Percentiles rank a stretch among this genome's conserved stretches.
Conservation (phyloP, 2,888 invertebrate genomes). For the Chrysina gloriosa region DNA sequence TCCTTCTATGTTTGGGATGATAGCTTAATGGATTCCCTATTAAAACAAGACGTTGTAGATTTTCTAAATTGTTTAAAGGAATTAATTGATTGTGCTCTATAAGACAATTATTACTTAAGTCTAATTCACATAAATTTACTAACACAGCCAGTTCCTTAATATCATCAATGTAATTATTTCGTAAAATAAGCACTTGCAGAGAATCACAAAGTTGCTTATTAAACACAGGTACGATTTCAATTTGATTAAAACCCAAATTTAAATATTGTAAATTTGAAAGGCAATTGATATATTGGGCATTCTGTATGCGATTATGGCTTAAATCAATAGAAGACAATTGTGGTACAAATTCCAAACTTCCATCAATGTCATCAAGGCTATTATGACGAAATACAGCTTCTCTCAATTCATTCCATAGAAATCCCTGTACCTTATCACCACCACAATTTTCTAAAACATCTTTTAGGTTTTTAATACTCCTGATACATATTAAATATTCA, state of each 20-base stretch:
- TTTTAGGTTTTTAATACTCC: constrained; percentile 63
- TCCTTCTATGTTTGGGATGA: constrained; percentile 70
- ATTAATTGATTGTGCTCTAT: constrained; percentile 70
- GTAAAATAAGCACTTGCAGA: constrained; percentile 67
- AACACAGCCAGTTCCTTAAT: constrained; percentile 68
- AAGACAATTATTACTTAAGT: constrained; percentile 74
- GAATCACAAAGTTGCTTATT: constrained; percentile 68
- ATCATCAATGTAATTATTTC: constrained; percentile 75
- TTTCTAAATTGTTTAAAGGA: constrained; percentile 68
- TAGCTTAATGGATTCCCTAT: constrained; percentile 73
- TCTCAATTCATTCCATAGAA: constrained; percentile 72
- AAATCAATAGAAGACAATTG: constrained; percentile 73
- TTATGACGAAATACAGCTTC: constrained; percentile 71
- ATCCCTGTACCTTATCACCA: constrained; percentile 70
- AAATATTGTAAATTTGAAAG: constrained; percentile 72
- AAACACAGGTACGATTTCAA: constrained; percentile 69
- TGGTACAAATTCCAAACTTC: constrained; percentile 71
- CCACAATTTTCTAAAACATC: constrained; percentile 69
- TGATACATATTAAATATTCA: constrained; percentile 67
- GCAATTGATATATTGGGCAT: constrained; percentile 69
- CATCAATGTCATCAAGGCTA: constrained; percentile 67
- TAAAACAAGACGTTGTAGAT: constrained; percentile 69
- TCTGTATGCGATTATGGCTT: constrained; percentile 72
- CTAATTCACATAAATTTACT: constrained; percentile 69
- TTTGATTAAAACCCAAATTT: constrained; percentile 73